Percentiles rank a stretch among this genome's conserved stretches.
These are phyloP conservation scores for Callipepla californica DNA, from an alignment of 2,113 vertebrate genomes.

Conservation along the genomic window DNA sequence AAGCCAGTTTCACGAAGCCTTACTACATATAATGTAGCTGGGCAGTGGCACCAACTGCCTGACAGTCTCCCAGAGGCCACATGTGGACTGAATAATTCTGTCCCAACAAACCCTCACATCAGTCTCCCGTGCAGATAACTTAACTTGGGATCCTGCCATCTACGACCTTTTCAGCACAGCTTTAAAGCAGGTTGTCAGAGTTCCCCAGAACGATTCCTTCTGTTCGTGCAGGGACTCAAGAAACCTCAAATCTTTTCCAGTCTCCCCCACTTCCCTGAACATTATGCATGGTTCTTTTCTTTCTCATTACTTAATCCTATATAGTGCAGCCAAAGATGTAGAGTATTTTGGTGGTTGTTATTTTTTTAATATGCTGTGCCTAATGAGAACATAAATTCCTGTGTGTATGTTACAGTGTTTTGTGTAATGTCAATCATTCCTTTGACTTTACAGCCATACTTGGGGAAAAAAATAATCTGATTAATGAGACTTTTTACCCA, in stretches of 20 bases:
- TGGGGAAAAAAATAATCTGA: conserved; percentile 62
- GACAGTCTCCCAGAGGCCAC: accelerated
- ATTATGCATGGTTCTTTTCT: neutral
- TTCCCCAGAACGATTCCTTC: neutral
- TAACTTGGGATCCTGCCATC: neutral
- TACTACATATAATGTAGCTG: neutral
- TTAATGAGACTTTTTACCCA: conserved; percentile 61
- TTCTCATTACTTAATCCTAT: neutral
- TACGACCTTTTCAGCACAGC: neutral
- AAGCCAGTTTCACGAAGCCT: neutral
- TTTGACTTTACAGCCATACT: conserved; percentile 67
- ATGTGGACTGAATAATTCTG: accelerated
- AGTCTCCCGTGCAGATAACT: neutral
- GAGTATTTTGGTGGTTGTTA: neutral
- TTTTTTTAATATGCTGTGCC: neutral
- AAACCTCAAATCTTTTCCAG: neutral
- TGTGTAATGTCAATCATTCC: conserved; percentile 64
- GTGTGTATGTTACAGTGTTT: conserved; percentile 1
- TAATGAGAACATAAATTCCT: conserved; percentile 41
- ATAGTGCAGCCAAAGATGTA: accelerated
- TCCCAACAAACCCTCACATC: neutral
- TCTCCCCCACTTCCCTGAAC: neutral
- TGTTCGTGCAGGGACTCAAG: neutral
- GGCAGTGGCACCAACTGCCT: neutral
- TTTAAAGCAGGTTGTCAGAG: neutral